Conservation (phyloP, 2,797 vertebrate species). For the Rhinella marina region DNA sequence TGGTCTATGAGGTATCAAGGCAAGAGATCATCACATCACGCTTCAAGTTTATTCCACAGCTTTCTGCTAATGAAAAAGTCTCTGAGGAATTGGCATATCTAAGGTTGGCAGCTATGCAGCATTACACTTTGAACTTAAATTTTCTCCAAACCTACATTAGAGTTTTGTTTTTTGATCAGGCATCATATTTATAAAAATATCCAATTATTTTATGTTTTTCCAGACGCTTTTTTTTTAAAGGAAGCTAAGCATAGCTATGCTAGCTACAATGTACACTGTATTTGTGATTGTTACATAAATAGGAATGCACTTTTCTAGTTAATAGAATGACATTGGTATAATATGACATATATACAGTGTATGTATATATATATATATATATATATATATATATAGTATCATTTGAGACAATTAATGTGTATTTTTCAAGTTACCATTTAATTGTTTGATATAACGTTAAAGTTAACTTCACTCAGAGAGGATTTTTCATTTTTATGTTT, state of each 20-base stretch:
- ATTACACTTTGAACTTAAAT: constrained; percentile 66
- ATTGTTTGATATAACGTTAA: too few relatives aligned
- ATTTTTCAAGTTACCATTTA: too few relatives aligned
- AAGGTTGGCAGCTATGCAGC: constrained; percentile 64
- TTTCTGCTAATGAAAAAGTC: constrained; percentile 67
- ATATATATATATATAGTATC: not conserved
- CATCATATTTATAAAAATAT: constrained; percentile 62
- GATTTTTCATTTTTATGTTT: too few relatives aligned
- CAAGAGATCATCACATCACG: constrained; percentile 68
- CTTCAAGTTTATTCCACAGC: constrained; percentile 67
- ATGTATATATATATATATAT: not conserved
- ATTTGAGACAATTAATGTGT: not conserved
- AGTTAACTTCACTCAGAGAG: too few relatives aligned
- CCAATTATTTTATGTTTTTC: constrained; percentile 56
- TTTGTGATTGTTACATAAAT: constrained; percentile 11
- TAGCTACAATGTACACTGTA: constrained; percentile 52
- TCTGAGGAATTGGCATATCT: constrained; percentile 65
- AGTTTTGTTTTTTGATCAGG: constrained; percentile 64
- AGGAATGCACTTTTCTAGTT: not conserved
- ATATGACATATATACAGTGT: not conserved
- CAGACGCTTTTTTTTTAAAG: constrained; percentile 52
- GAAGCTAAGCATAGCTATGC: constrained; percentile 1
- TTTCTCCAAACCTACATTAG: constrained; percentile 64
- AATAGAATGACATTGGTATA: constrained; percentile 6
- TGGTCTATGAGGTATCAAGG: constrained; percentile 64